Evolutionary conservation across 2,113 vertebrate species (phyloP).

Genomic region (Entelurus aequoreus): DNA sequence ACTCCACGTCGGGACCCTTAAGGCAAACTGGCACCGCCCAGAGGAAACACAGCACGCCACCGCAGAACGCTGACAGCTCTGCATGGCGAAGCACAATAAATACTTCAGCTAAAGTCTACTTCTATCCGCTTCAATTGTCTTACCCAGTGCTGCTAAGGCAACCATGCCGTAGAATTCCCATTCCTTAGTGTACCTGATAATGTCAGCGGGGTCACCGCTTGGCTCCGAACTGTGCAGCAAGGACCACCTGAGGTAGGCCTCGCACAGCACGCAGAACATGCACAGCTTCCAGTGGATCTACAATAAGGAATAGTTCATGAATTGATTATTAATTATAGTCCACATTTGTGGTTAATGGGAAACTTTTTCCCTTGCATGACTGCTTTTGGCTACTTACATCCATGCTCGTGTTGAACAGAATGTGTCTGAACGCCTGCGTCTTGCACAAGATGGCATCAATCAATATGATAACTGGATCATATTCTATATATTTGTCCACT

Average conservation of each 20-base stretch:
- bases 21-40: constrained; percentile 62
- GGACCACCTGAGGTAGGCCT: constrained; percentile 92
- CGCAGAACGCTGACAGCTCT: constrained; percentile 87
- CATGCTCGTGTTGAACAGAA: constrained; percentile 91
- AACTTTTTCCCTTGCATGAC: not conserved
- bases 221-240: constrained; percentile 82
- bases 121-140: constrained; percentile 6
- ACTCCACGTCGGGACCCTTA: constrained; percentile 52
- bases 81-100: not conserved
- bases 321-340: not conserved
- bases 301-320: not conserved
- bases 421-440: constrained; percentile 92
- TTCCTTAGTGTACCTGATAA: constrained; percentile 94
- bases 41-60: constrained; percentile 77
- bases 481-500: constrained; percentile 97
- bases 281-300: constrained; percentile 95
- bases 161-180: constrained; percentile 98
- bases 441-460: constrained; percentile 95
- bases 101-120: no score
- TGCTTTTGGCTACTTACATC: constrained; percentile 76
- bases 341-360: not conserved
- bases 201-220: constrained; percentile 83
- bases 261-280: constrained; percentile 91
- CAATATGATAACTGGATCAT: constrained; percentile 96
- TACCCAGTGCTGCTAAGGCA: constrained; percentile 85